These are phyloP conservation scores for Bilobella aurantiaca DNA, from an alignment of 1,140 invertebrate genomes.

Conservation along the genomic window DNA sequence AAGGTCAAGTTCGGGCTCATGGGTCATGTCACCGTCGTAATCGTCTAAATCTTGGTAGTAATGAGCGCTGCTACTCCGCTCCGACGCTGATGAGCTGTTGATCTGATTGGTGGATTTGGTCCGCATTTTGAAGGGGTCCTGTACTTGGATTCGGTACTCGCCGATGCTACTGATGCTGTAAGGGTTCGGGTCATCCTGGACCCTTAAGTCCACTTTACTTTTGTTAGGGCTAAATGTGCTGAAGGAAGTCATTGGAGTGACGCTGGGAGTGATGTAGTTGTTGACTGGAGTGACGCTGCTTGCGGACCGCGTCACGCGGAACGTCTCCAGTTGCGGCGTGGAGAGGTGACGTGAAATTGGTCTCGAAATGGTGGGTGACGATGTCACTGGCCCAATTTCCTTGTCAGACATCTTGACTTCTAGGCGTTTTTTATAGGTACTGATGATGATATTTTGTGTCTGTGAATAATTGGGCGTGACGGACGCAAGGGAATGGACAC, in stretches of 20 bases:
- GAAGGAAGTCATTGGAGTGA: not conserved
- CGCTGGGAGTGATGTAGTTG: not conserved
- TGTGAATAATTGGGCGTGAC: too few relatives aligned
- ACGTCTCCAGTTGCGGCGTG: conserved; percentile 31
- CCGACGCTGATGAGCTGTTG: not conserved
- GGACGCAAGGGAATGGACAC: too few relatives aligned
- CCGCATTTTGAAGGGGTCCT: conserved; percentile 24
- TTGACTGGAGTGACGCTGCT: not conserved
- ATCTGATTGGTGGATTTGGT: conserved; percentile 1
- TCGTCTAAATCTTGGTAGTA: conserved; percentile 1
- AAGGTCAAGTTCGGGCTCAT: not conserved
- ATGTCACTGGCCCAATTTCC: too few relatives aligned
- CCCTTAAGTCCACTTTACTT: conserved; percentile 14
- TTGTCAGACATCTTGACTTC: too few relatives aligned
- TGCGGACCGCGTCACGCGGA: not conserved
- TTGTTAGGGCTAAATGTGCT: not conserved
- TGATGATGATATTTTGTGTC: too few relatives aligned
- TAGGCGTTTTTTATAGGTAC: too few relatives aligned
- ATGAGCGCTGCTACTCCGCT: not conserved
- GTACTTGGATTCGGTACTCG: conserved; percentile 29
- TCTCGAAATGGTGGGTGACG: too few relatives aligned
- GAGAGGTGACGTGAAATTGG: conserved; percentile 24
- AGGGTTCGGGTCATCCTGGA: conserved; percentile 33
- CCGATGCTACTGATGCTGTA: conserved; percentile 33
- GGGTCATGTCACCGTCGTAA: not conserved